A percentile compares a stretch with the other conserved stretches of the same genome.
Conservation (phyloP, 2,888 invertebrate species). For the Hoplodrina ambigua region DNA sequence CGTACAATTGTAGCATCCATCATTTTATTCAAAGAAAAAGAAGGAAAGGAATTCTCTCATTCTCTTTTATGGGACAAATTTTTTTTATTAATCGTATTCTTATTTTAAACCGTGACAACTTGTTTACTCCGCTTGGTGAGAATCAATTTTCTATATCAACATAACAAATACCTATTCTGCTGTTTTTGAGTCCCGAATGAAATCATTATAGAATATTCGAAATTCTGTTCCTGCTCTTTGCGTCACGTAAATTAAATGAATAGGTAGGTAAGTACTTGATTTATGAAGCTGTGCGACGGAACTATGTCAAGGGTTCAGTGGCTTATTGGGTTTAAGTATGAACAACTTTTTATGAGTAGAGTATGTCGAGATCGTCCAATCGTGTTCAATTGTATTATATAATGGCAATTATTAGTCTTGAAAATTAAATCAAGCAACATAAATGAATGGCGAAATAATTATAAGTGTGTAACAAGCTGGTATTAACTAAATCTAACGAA, state of each 20-base stretch:
- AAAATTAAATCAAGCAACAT: neutral
- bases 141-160: neutral
- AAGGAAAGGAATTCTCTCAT: neutral
- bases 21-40: no score
- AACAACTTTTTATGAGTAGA: neutral
- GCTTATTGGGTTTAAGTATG: neutral
- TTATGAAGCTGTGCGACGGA: neutral
- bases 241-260: neutral
- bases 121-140: no score
- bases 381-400: neutral
- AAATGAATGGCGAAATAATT: neutral
- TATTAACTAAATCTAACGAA: neutral
- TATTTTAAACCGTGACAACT: neutral
- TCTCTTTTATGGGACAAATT: neutral
- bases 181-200: neutral
- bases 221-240: constrained; percentile 1
- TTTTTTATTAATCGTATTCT: neutral
- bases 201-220: neutral
- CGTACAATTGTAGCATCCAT: no score
- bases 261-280: neutral
- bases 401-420: neutral
- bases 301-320: no score
- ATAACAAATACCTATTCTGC: neutral
- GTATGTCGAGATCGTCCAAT: neutral
- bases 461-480: no score